Evolutionary conservation across 2,888 invertebrate species (phyloP).

Genomic region (Gymnoscelis rufifasciata): DNA sequence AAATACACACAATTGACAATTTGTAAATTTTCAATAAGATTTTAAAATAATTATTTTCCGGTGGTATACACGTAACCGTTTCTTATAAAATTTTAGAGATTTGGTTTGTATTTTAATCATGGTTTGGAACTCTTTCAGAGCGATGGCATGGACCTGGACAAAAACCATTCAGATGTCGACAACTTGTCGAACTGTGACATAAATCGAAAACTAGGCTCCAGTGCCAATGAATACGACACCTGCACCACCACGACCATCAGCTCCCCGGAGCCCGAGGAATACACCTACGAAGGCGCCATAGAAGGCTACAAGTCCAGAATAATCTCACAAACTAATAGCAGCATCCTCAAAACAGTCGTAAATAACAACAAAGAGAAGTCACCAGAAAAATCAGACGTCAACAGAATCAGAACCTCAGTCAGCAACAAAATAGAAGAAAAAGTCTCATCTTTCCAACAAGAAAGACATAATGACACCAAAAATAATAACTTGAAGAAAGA

Average conservation of each 20-base stretch:
- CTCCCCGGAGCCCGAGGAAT: slow-evolving; percentile 86
- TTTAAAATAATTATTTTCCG: too few relatives aligned
- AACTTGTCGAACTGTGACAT: slow-evolving; percentile 69
- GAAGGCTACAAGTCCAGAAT: slow-evolving; percentile 91
- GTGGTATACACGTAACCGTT: too few relatives aligned
- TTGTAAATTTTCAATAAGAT: too few relatives aligned
- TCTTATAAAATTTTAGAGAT: too few relatives aligned
- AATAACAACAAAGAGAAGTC: slow-evolving; percentile 71
- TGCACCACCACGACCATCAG: slow-evolving; percentile 83
- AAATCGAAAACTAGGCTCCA: slow-evolving; percentile 71
- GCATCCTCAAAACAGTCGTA: slow-evolving; percentile 64
- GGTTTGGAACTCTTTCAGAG: slow-evolving; percentile 58
- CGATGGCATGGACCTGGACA: slow-evolving; percentile 79
- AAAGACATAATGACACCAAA: slow-evolving; percentile 64
- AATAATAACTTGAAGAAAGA: slow-evolving; percentile 76
- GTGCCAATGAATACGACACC: slow-evolving; percentile 82
- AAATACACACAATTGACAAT: too few relatives aligned
- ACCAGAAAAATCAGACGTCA: slow-evolving; percentile 60
- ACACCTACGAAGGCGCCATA: slow-evolving; percentile 92
- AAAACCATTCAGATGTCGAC: slow-evolving; percentile 75
- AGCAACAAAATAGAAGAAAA: slow-evolving; percentile 82
- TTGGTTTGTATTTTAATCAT: not conserved
- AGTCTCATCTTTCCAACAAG: slow-evolving; percentile 79
- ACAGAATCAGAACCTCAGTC: slow-evolving; percentile 71
- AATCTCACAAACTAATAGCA: slow-evolving; percentile 79